Evolutionary conservation across 1,140 invertebrate species (phyloP), one percentile per base, ranked within the genome.

Genomic region (Coenobita brevimanus): DNA sequence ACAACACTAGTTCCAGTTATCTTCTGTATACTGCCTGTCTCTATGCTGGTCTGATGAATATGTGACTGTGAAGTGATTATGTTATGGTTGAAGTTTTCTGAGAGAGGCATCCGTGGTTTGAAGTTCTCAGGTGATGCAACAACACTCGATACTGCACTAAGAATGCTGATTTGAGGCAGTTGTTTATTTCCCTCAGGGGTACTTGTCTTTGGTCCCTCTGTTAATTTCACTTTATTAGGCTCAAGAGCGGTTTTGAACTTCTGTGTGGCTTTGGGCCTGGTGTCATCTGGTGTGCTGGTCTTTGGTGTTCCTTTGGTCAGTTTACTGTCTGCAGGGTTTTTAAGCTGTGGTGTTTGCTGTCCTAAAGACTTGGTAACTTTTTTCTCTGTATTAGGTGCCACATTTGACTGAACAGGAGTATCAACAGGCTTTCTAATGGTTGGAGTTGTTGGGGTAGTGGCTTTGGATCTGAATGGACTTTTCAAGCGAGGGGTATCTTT

Each of bases 121-220:
- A 78, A 46, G 57, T 60, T 79, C 43, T 89, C 89, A 41, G 89
- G 89, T 41, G 89, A 89, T 17, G 80, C 54, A 8, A 89, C 89
- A 36, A 89, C 89, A 83, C 89, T 89, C 1, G 89, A 89, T 79
- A 89, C 79, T 27, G 83, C 83, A 78, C 89, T 89, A n/a, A 89
- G 84, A 38, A 87, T 83, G 54, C 89, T 89, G 10, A 89, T 73
- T 30, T 89, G 89, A 13, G 88, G 88, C 30, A 89, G 43, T 36
- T 87, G 83, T 24, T 87, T 82, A 3, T 82, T 87, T 24, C 87
- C 87, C 24, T 89, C 82, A 50, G 87, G 87, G 17, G 80, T 83
- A 54, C 87, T 83, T 24, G 84, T 87, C 30, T 87, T 87, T 13
- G 84, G 84, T 2, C 84, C 84, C 24, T 81, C 84, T 38, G 30